Percentiles rank a stretch among this genome's conserved stretches.
These are phyloP conservation scores for Hypolimnas misippus DNA, from an alignment of 2,888 invertebrate genomes.

Conservation along the genomic window DNA sequence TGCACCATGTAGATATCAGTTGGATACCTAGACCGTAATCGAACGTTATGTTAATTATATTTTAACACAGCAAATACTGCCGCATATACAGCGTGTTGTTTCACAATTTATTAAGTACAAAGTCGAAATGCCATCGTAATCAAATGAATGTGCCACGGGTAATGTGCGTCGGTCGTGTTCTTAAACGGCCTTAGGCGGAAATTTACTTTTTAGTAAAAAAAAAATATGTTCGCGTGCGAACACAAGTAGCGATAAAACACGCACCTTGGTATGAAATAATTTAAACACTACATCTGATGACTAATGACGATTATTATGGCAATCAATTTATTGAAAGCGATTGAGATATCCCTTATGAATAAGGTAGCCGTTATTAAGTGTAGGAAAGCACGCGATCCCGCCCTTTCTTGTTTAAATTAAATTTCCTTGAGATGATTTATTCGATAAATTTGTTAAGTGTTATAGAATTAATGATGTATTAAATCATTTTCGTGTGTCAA, in stretches of 20 bases:
- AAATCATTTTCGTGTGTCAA: constrained; percentile 9
- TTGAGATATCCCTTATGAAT: constrained; percentile 72
- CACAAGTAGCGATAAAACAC: constrained; percentile 71
- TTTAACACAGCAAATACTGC: background rate
- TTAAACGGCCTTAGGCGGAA: constrained; percentile 46
- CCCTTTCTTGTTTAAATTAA: constrained; percentile 45
- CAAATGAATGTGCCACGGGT: constrained; percentile 45
- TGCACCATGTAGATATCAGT: too few species aligned
- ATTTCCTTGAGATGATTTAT: constrained; percentile 33
- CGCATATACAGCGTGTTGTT: background rate
- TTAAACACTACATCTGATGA: constrained; percentile 74
- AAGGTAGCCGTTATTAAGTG: constrained; percentile 71
- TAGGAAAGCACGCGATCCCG: constrained; percentile 65
- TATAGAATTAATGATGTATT: constrained; percentile 10
- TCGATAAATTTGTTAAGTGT: constrained; percentile 25
- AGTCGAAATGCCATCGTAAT: constrained; percentile 25
- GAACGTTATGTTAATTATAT: background rate
- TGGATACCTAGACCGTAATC: too few species aligned
- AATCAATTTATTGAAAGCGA: constrained; percentile 77
- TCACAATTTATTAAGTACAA: constrained; percentile 4
- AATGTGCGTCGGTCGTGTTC: constrained; percentile 45
- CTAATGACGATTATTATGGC: constrained; percentile 80
- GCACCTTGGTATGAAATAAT: constrained; percentile 65
- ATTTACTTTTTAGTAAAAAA: constrained; percentile 46
- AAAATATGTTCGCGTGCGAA: constrained; percentile 68